Evolutionary conservation across 1,140 invertebrate genomes (phyloP).

Genomic region (Drosophila prosaltans): DNA sequence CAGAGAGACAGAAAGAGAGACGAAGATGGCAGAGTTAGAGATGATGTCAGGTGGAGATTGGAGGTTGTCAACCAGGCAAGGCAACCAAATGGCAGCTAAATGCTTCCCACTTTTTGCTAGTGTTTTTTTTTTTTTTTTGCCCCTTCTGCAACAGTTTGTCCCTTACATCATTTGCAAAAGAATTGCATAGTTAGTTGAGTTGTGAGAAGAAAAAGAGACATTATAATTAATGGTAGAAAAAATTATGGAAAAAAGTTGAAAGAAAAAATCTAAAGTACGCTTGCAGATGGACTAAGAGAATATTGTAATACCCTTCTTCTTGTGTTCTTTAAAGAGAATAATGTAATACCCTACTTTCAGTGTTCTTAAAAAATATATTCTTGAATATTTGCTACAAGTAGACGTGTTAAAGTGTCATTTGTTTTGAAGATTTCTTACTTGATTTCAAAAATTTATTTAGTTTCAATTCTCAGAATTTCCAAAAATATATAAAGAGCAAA

Average conservation of each 20-base stretch:
- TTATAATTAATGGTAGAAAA: slow-evolving; percentile 60
- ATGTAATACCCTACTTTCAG: too few species aligned
- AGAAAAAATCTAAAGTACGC: slow-evolving; percentile 3
- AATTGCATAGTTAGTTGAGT: slow-evolving; percentile 52
- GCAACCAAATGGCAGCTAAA: slow-evolving; percentile 75
- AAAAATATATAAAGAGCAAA: neutral
- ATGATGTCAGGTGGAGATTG: slow-evolving; percentile 33
- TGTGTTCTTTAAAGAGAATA: too few species aligned
- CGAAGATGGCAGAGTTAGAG: neutral
- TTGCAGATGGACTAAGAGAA: neutral
- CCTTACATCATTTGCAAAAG: slow-evolving; percentile 69
- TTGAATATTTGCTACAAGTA: too few species aligned
- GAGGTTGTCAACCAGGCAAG: slow-evolving; percentile 62
- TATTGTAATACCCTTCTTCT: too few species aligned
- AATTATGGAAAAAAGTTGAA: slow-evolving; percentile 39
- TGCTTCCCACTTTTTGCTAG: slow-evolving; percentile 45
- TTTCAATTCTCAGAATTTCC: neutral
- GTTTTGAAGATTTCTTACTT: too few species aligned
- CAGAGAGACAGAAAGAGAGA: neutral
- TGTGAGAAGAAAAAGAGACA: slow-evolving; percentile 30
- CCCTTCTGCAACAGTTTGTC: slow-evolving; percentile 13
- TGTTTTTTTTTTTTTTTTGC: slow-evolving; percentile 27
- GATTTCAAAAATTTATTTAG: neutral
- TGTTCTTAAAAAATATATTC: too few species aligned
- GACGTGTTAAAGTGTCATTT: too few species aligned